Conservation (phyloP, 2,797 vertebrate species). For the Catostomus latipinnis region DNA sequence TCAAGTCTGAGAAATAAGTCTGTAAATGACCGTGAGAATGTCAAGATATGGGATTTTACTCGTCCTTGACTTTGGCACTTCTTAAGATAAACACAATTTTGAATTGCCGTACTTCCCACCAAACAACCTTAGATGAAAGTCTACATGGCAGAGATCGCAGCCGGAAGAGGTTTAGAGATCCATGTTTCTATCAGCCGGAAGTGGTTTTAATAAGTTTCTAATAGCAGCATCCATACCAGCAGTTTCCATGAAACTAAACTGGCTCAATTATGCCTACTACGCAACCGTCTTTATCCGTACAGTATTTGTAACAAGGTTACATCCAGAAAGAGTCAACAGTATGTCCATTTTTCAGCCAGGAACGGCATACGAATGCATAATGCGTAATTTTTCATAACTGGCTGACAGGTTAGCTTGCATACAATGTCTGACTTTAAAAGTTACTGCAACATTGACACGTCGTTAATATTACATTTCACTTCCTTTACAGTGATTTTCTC, state of each 20-base stretch:
- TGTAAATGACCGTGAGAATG: background rate
- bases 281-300: background rate
- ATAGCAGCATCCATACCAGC: background rate
- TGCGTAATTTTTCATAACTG: background rate
- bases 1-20: background rate
- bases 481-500: background rate
- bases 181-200: background rate
- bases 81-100: conserved; percentile 8
- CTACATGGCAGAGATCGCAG: too few species aligned
- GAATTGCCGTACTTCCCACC: background rate
- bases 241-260: conserved; percentile 13
- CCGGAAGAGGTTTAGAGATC: too few species aligned
- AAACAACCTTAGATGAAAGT: background rate
- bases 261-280: background rate
- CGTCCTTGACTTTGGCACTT: background rate
- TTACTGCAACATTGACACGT: background rate
- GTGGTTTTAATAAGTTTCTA: background rate
- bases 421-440: background rate
- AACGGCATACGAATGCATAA: background rate
- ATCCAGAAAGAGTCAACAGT: background rate
- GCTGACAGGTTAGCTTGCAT: conserved; percentile 12
- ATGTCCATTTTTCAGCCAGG: background rate
- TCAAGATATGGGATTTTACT: background rate
- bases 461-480: background rate
- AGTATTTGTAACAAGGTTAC: background rate